Evolutionary conservation across 2,888 invertebrate species (phyloP).

Genomic region (Steromphala cineraria): DNA sequence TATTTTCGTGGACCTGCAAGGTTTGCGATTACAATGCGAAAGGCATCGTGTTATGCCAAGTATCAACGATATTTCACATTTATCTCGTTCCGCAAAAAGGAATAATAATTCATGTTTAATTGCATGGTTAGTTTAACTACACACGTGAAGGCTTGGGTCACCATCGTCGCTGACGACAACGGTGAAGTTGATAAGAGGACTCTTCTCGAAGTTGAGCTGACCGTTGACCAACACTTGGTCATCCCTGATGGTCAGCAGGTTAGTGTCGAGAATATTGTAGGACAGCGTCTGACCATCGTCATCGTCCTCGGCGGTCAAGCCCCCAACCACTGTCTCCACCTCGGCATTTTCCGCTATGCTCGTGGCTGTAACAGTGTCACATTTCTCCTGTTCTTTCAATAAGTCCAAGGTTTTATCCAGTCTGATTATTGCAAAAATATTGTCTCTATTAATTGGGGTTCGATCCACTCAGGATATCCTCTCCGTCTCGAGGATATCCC

Average conservation of each 20-base stretch:
- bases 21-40: no score
- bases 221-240: slow-evolving; percentile 47
- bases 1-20: not conserved
- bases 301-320: slow-evolving; percentile 42
- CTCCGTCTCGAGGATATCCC: no score
- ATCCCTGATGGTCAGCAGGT: slow-evolving; percentile 39
- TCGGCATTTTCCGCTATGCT: slow-evolving; percentile 37
- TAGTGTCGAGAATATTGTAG: slow-evolving; percentile 33
- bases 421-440: no score
- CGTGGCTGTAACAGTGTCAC: not conserved
- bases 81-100: no score
- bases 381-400: no score
- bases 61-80: no score
- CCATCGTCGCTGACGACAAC: slow-evolving; percentile 47
- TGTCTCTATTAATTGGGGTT: no score
- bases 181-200: slow-evolving; percentile 28
- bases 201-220: slow-evolving; percentile 46
- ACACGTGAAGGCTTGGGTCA: slow-evolving; percentile 25
- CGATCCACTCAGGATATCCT: no score
- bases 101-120: not conserved
- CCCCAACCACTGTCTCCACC: slow-evolving; percentile 47
- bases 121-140: not conserved
- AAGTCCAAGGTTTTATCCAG: no score
- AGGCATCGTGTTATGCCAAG: no score
- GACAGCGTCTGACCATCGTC: slow-evolving; percentile 46